Conservation (phyloP, 1,140 invertebrate species). For the Stegodyphus dumicola region DNA sequence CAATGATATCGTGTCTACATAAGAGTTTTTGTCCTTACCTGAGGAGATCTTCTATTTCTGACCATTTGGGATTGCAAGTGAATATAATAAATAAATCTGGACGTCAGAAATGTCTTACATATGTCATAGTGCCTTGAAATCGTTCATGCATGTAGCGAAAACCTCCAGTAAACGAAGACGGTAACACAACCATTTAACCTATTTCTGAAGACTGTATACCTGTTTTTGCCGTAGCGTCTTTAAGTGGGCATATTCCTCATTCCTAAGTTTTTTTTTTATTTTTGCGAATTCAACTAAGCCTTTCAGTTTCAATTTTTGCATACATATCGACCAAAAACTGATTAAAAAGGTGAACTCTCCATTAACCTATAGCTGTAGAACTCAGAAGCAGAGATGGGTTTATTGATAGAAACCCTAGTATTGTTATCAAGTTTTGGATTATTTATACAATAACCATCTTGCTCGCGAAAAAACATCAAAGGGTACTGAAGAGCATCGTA, state of each 20-base stretch:
- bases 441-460: constrained; percentile 58
- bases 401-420: background rate
- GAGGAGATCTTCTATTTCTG: constrained; percentile 67
- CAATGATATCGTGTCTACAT: constrained; percentile 67
- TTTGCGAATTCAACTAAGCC: constrained; percentile 21
- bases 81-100: constrained; percentile 70
- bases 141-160: constrained; percentile 38
- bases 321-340: constrained; percentile 60
- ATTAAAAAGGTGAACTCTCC: constrained; percentile 16
- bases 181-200: constrained; percentile 20
- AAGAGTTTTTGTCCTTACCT: constrained; percentile 62
- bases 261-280: constrained; percentile 54
- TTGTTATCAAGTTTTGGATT: background rate
- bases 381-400: background rate
- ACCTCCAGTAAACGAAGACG: constrained; percentile 39
- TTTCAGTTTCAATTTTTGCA: constrained; percentile 42
- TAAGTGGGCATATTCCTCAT: constrained; percentile 44
- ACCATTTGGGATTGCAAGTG: constrained; percentile 71
- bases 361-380: constrained; percentile 24
- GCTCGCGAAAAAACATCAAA: constrained; percentile 53
- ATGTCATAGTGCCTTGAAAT: constrained; percentile 66
- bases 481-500: constrained; percentile 62
- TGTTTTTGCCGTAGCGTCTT: constrained; percentile 6
- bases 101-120: constrained; percentile 66
- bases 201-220: background rate